Evolutionary conservation across 1,140 invertebrate genomes (phyloP), one percentile per base, ranked within the genome.

Genomic region (Brachionus rotundiformis): DNA sequence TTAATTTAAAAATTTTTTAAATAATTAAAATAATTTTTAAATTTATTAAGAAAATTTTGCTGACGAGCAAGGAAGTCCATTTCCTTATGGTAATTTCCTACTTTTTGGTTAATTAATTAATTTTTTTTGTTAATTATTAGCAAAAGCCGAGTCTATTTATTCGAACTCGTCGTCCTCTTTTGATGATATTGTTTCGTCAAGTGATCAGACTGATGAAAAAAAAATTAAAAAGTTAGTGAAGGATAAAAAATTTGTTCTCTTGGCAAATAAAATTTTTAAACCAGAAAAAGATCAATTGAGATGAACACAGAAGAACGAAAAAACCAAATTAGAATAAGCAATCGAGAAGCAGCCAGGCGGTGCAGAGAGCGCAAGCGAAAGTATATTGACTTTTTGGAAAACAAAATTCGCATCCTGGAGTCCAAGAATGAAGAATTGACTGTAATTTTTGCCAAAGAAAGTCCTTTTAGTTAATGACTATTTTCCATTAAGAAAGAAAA

Each of bases 131-230:
- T 33, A 1, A 29, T 31, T 31, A 25, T 10, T 25, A 73, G 68
- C 36, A 2, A 73, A 73, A 23, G 25, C 68, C 16, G 68, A 73
- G 7, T 73, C 68, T 19, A 31, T 73, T 25, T 25, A 41, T 44
- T 73, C 68, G 1, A 73, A 44, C 36, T 44, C 33, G 7, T 41
- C 68, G 3, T 73, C 68, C 44, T 73, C 68, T 23, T 73, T 44
- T 73, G 68, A 73, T 25, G 68, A 73, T 13, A 73, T 73, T 2
- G 68, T 73, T 44, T 73, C 68, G 4, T 73, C 68, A n/a, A 73
- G 68, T 44, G 68, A 73, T 13, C 68, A 73, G 36, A 41, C 36
- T 11, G 33, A 44, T 23, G 68, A 73, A 11, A 73, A 44, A 73
- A 73, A 73, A 73, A 11, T 16, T 19, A 73, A 73, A 71, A 33